These are phyloP conservation scores for Platycercus adscitus DNA, from an alignment of 2,113 vertebrate species.

Conservation along the genomic window DNA sequence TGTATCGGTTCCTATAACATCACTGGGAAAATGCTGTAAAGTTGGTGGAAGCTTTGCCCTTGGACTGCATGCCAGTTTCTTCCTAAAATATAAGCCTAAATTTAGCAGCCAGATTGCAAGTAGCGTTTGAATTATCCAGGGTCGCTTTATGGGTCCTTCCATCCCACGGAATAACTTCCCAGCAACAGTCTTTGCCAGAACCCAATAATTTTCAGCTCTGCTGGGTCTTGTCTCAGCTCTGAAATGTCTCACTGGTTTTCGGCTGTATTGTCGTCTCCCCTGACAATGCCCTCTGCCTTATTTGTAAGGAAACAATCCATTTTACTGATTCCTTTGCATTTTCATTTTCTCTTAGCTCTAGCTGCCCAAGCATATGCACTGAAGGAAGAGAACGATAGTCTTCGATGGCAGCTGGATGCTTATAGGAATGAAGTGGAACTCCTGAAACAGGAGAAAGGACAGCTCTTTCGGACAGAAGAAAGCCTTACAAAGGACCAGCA, in stretches of 20 bases:
- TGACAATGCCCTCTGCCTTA: background rate
- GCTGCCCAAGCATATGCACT: slow-evolving; percentile 86
- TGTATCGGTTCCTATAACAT: background rate
- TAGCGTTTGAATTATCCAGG: slow-evolving; percentile 24
- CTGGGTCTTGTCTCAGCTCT: slow-evolving; percentile 13
- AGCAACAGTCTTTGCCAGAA: slow-evolving; percentile 27
- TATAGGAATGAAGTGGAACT: slow-evolving; percentile 95
- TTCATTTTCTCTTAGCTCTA: slow-evolving; percentile 75
- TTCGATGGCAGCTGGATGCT: slow-evolving; percentile 94
- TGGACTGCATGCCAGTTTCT: background rate
- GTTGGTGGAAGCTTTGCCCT: background rate
- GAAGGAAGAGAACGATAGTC: slow-evolving; percentile 95
- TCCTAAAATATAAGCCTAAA: slow-evolving; percentile 16
- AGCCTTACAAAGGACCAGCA: slow-evolving; percentile 84
- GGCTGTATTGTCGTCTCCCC: slow-evolving; percentile 2
- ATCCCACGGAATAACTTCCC: slow-evolving; percentile 35
- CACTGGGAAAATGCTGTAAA: background rate
- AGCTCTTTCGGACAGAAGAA: slow-evolving; percentile 80
- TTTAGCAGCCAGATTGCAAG: slow-evolving; percentile 57
- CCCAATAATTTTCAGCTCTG: slow-evolving; percentile 48
- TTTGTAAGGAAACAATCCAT: background rate
- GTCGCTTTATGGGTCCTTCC: slow-evolving; percentile 33
- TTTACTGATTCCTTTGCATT: background rate
- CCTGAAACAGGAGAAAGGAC: slow-evolving; percentile 89
- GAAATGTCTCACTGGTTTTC: slow-evolving; percentile 3